These are phyloP conservation scores for Athalia rosae DNA, from an alignment of 2,888 invertebrate species.

Conservation along the genomic window DNA sequence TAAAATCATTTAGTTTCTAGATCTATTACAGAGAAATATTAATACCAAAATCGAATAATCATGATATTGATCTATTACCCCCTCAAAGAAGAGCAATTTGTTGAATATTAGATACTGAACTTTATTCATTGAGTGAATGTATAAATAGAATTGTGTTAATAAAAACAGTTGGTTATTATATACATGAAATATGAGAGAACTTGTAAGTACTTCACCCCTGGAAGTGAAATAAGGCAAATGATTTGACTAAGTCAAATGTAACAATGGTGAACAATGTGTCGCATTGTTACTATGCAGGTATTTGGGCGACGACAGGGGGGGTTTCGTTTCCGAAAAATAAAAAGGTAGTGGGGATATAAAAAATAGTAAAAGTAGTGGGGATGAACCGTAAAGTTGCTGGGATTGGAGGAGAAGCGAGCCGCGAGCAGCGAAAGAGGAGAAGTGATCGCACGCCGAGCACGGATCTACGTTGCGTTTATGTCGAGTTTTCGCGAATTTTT, in stretches of 20 bases:
- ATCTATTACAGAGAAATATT: slow-evolving; percentile 41
- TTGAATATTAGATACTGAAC: slow-evolving; percentile 6
- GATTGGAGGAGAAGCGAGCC: slow-evolving; percentile 43
- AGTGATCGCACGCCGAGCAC: slow-evolving; percentile 60
- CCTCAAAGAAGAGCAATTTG: background rate
- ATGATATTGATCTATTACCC: slow-evolving; percentile 24
- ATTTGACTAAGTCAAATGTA: slow-evolving; percentile 4
- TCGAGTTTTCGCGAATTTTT: slow-evolving; percentile 59
- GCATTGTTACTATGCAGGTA: slow-evolving; percentile 43
- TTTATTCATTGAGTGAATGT: slow-evolving; percentile 25
- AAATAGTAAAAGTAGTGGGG: slow-evolving; percentile 43
- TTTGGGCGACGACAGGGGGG: background rate
- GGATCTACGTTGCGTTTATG: slow-evolving; percentile 58
- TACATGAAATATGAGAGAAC: background rate
- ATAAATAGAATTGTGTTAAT: slow-evolving; percentile 47
- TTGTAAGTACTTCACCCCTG: background rate
- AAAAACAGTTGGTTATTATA: slow-evolving; percentile 43
- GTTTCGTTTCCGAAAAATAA: slow-evolving; percentile 46
- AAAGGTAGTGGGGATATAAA: slow-evolving; percentile 46
- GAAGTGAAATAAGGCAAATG: background rate
- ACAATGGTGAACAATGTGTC: slow-evolving; percentile 28
- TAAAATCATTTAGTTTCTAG: slow-evolving; percentile 36
- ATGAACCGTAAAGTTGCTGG: slow-evolving; percentile 40
- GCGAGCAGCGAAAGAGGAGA: slow-evolving; percentile 47
- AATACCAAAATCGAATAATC: slow-evolving; percentile 17